Evolutionary conservation across 2,888 invertebrate genomes (phyloP).

Genomic region (Drosophila fungiperda): DNA sequence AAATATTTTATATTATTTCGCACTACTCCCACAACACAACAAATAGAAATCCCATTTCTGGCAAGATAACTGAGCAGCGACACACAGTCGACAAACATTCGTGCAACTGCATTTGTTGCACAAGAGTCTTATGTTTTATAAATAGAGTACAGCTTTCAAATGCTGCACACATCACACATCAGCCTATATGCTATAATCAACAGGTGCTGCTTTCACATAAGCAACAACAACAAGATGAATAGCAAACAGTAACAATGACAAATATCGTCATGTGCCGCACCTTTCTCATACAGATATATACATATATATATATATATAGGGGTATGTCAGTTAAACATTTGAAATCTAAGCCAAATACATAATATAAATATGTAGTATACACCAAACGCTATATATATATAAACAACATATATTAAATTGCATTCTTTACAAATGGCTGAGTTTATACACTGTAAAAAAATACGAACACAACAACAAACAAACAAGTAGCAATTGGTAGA

Average conservation of each 20-base stretch:
- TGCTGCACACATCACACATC: background rate
- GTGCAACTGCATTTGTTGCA: background rate
- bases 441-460: constrained; percentile 24
- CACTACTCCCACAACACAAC: background rate
- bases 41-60: background rate
- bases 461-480: background rate
- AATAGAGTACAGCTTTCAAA: constrained; percentile 8
- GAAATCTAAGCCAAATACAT: constrained; percentile 61
- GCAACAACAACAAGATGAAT: constrained; percentile 8
- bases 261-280: constrained; percentile 56
- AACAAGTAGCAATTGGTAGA: constrained; percentile 39
- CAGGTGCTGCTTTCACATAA: constrained; percentile 37
- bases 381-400: background rate
- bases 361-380: constrained; percentile 14
- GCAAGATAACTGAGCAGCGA: background rate
- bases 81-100: background rate
- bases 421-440: constrained; percentile 64
- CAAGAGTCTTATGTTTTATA: background rate
- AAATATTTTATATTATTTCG: background rate
- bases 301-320: constrained; percentile 1
- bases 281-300: constrained; percentile 28
- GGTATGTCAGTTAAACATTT: constrained; percentile 39
- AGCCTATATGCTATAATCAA: constrained; percentile 9
- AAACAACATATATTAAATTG: constrained; percentile 20
- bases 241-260: constrained; percentile 36